phyloP scores from a whole-genome alignment of 1,140 invertebrate species.

The Cotesia vestalis region DNA sequence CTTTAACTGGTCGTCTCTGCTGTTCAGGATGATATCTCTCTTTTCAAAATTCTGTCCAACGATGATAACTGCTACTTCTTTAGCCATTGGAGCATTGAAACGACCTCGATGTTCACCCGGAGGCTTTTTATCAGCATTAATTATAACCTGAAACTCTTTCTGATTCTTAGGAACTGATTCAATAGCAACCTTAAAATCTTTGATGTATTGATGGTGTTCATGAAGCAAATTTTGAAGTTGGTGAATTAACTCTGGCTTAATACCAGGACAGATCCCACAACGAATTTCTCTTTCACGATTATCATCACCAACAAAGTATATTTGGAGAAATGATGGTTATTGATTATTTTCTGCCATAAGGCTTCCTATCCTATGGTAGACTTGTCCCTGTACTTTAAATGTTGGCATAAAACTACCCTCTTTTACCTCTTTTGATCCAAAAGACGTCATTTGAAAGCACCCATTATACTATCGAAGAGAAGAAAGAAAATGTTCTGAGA shows the following conservation, averaged over 20 bases:
- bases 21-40: constrained; percentile 30
- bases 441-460: constrained; percentile 19
- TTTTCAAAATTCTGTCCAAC: constrained; percentile 41
- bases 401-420: constrained; percentile 35
- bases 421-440: constrained; percentile 29
- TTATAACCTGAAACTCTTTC: constrained; percentile 30
- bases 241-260: no score
- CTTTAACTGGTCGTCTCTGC: constrained; percentile 15
- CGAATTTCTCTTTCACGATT: constrained; percentile 9
- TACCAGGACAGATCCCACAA: background rate
- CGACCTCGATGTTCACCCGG: constrained; percentile 37
- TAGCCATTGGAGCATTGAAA: constrained; percentile 45
- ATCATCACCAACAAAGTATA: no score
- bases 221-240: no score
- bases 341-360: no score
- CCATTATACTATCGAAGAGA: constrained; percentile 34
- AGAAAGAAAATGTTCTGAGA: constrained; percentile 25
- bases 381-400: constrained; percentile 3
- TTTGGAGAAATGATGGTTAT: no score
- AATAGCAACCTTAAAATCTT: constrained; percentile 14
- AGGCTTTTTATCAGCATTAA: constrained; percentile 45
- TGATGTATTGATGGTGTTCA: constrained; percentile 1
- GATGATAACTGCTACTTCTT: constrained; percentile 49
- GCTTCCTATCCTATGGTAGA: constrained; percentile 1
- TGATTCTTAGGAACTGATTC: constrained; percentile 17